Base-by-base conservation (phyloP, 2,113 vertebrate genomes). In the Arothron firmamentum region DNA sequence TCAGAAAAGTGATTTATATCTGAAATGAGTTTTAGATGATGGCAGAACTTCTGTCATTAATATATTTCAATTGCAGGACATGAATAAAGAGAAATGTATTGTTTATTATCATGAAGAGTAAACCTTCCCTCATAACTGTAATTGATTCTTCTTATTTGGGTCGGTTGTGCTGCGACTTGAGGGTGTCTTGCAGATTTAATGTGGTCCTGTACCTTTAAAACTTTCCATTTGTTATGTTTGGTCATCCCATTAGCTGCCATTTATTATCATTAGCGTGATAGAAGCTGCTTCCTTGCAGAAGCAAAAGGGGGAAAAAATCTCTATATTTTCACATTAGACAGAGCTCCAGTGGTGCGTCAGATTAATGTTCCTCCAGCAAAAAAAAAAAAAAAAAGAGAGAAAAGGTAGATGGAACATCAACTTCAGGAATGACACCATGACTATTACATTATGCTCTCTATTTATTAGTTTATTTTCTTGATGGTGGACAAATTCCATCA, bases 141-240 rank as follows among this genome's bases (percentile, higher is more conserved):
- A 83, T 85, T 62, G 57, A 69, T 81, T 78, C 73, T 68, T 79
- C 75, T 81, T 78, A 70, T 62, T 85, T 72, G 72, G 74, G 15
- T 42, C 59, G 76, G 78, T 69, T 72, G 52, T 71, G 71, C 62
- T 67, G 68, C 74, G 77, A 85, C 74, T 82, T 78, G 74, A 72
- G 62, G 56, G 79, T 79, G 77, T 86, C 78, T 70, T 72, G 63
- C 67, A 84, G 64, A 84, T 85, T 77, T 81, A 87, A 88, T 88
- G 81, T 93, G 92, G 94, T 93, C 94, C 91, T 92, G 85, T 91
- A 93, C 84, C 89, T 94, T 89, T 96, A 95, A 96, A 97, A 94
- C 93, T 96, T 96, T 94, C 93, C 94, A 98, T 98, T 96, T 98
- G 95, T 98, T 98, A 96, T 96, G 94, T 96, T 97, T 97, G 96